Evolutionary conservation across 2,888 invertebrate genomes (phyloP).

Genomic region (Synanthedon andrenaeformis): DNA sequence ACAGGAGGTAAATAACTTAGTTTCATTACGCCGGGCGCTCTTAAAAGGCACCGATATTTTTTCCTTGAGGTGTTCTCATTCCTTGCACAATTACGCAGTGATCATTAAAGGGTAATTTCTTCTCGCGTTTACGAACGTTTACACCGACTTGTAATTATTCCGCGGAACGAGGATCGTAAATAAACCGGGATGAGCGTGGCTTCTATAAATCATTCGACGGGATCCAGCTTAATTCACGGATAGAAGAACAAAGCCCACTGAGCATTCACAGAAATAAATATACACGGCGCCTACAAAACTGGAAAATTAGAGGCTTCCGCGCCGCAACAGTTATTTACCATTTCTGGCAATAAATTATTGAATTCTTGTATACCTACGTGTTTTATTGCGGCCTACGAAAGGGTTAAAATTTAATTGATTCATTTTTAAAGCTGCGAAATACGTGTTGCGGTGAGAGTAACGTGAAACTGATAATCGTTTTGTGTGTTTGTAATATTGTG

Average conservation of each 20-base stretch:
- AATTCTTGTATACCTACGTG: neutral
- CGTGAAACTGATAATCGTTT: no score
- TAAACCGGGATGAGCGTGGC: slow-evolving; percentile 62
- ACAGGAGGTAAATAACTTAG: neutral
- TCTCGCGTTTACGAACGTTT: slow-evolving; percentile 60
- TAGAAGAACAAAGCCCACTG: slow-evolving; percentile 59
- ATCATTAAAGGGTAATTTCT: slow-evolving; percentile 54
- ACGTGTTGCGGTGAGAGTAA: no score
- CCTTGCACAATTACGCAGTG: slow-evolving; percentile 40
- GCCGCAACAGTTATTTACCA: slow-evolving; percentile 27
- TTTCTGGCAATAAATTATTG: slow-evolving; percentile 9
- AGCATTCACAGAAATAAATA: slow-evolving; percentile 46
- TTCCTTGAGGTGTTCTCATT: slow-evolving; percentile 16
- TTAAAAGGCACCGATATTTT: neutral
- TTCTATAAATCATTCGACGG: slow-evolving; percentile 65
- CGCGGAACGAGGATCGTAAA: slow-evolving; percentile 57
- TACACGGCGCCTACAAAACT: slow-evolving; percentile 30
- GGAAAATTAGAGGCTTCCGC: slow-evolving; percentile 21
- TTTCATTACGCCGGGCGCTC: neutral
- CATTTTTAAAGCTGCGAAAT: neutral
- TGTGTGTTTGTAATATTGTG: no score
- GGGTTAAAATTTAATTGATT: slow-evolving; percentile 1
- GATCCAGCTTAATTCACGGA: slow-evolving; percentile 59
- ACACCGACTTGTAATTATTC: slow-evolving; percentile 61
- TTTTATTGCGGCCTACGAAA: neutral